These are phyloP conservation scores for Leucoma salicis DNA, from an alignment of 2,888 invertebrate genomes.

Conservation along the genomic window DNA sequence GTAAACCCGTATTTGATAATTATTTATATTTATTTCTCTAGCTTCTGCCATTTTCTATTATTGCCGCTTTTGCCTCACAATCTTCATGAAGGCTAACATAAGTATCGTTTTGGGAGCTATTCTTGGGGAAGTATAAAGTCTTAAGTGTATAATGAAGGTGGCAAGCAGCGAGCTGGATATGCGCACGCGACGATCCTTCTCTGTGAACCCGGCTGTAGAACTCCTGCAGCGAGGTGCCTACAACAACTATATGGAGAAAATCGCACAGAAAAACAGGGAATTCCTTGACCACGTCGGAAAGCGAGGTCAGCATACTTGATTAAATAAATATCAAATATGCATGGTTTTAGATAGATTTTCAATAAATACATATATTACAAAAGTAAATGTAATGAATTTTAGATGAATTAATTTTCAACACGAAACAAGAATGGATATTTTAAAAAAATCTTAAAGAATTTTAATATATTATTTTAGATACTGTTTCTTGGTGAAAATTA, in stretches of 20 bases:
- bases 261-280: conserved; percentile 58
- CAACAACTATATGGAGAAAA: conserved; percentile 51
- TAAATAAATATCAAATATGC: conserved; percentile 11
- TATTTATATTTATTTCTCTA: not conserved
- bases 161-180: conserved; percentile 40
- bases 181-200: conserved; percentile 57
- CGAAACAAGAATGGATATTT: not conserved
- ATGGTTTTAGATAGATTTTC: conserved; percentile 1
- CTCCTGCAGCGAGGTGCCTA: conserved; percentile 56
- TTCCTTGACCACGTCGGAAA: conserved; percentile 65
- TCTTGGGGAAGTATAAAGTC: conserved; percentile 10
- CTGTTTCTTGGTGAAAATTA: too few species aligned
- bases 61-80: not conserved
- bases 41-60: not conserved
- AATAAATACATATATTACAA: not conserved
- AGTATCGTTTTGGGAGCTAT: not conserved
- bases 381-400: not conserved
- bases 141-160: conserved; percentile 50
- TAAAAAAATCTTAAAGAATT: too few species aligned
- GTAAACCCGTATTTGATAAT: not conserved
- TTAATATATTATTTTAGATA: too few species aligned
- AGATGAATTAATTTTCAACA: not conserved
- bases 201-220: conserved; percentile 66
- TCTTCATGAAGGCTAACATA: not conserved
- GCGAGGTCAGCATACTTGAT: conserved; percentile 54